These are phyloP conservation scores for Chydorus sphaericus DNA, from an alignment of 2,888 invertebrate genomes.

Conservation along the genomic window DNA sequence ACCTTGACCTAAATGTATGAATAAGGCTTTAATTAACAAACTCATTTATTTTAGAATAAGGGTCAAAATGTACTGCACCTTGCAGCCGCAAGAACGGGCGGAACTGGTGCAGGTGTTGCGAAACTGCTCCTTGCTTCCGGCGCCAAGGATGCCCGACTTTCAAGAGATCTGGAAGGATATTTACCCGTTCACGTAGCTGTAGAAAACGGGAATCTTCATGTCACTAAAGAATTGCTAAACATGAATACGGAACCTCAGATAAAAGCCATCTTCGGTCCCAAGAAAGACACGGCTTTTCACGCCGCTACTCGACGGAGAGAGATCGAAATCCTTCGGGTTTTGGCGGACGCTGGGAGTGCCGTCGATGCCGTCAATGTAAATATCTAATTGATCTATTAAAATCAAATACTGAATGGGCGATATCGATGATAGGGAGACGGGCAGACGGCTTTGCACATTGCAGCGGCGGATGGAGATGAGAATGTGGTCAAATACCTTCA, in stretches of 20 bases:
- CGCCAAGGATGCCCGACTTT: slow-evolving; percentile 74
- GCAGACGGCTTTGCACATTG: slow-evolving; percentile 86
- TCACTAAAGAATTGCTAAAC: slow-evolving; percentile 12
- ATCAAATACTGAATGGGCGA: slow-evolving; percentile 12
- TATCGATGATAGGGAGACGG: slow-evolving; percentile 51
- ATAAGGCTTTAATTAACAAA: slow-evolving; percentile 10
- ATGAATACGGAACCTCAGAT: slow-evolving; percentile 34
- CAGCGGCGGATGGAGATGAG: slow-evolving; percentile 91
- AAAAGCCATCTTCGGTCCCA: slow-evolving; percentile 44
- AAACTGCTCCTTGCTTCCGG: slow-evolving; percentile 73
- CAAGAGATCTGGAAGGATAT: slow-evolving; percentile 48
- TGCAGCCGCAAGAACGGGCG: slow-evolving; percentile 82
- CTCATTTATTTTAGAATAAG: slow-evolving; percentile 17
- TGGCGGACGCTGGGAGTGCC: slow-evolving; percentile 81
- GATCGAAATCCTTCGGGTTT: slow-evolving; percentile 79
- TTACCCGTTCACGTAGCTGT: slow-evolving; percentile 13
- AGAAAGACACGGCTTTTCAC: slow-evolving; percentile 88
- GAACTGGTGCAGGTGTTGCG: slow-evolving; percentile 79
- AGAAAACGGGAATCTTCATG: slow-evolving; percentile 14
- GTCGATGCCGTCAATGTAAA: slow-evolving; percentile 79
- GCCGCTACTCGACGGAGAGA: slow-evolving; percentile 83
- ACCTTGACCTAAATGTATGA: slow-evolving; percentile 13
- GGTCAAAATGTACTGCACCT: slow-evolving; percentile 90
- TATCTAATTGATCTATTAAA: not conserved
- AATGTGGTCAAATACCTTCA: slow-evolving; percentile 87